Evolutionary conservation across 2,888 invertebrate genomes (phyloP).

Genomic region (Malachius bipustulatus): DNA sequence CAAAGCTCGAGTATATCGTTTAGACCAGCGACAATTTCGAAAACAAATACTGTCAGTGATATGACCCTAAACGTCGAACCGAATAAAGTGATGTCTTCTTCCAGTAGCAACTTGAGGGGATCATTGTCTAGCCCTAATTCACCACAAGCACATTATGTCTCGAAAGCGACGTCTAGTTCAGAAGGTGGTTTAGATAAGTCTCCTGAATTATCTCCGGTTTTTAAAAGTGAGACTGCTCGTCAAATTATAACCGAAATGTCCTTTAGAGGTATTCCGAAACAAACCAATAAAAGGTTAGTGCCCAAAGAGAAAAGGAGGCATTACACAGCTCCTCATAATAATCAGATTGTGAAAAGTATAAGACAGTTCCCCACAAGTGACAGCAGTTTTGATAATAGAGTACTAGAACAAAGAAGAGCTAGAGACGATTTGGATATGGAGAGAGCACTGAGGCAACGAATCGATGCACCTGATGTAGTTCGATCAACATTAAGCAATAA

Average conservation of each 20-base stretch:
- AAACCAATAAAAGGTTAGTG: slow-evolving; percentile 48
- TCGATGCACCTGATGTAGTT: slow-evolving; percentile 77
- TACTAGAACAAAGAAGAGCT: slow-evolving; percentile 44
- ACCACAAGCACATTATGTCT: slow-evolving; percentile 23
- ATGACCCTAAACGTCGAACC: slow-evolving; percentile 20
- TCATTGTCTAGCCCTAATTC: slow-evolving; percentile 28
- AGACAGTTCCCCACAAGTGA: slow-evolving; percentile 29
- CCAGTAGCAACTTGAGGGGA: slow-evolving; percentile 21
- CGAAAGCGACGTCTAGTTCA: slow-evolving; percentile 18
- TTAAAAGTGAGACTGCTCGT: slow-evolving; percentile 76
- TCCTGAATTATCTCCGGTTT: slow-evolving; percentile 64
- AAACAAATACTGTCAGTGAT: slow-evolving; percentile 19
- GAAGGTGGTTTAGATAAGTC: slow-evolving; percentile 30
- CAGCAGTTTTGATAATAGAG: slow-evolving; percentile 27
- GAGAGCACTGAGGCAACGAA: slow-evolving; percentile 60
- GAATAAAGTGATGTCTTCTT: slow-evolving; percentile 21
- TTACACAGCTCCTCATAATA: slow-evolving; percentile 67
- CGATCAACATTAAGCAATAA: slow-evolving; percentile 61
- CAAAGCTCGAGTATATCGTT: slow-evolving; percentile 29
- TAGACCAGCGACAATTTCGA: slow-evolving; percentile 26
- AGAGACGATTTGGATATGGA: slow-evolving; percentile 82
- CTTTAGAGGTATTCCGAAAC: slow-evolving; percentile 29
- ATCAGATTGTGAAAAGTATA: slow-evolving; percentile 32
- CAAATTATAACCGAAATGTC: slow-evolving; percentile 78
- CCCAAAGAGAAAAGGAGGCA: slow-evolving; percentile 77